Evolutionary conservation across 1,140 invertebrate genomes (phyloP).

Genomic region (Grapholita molesta): DNA sequence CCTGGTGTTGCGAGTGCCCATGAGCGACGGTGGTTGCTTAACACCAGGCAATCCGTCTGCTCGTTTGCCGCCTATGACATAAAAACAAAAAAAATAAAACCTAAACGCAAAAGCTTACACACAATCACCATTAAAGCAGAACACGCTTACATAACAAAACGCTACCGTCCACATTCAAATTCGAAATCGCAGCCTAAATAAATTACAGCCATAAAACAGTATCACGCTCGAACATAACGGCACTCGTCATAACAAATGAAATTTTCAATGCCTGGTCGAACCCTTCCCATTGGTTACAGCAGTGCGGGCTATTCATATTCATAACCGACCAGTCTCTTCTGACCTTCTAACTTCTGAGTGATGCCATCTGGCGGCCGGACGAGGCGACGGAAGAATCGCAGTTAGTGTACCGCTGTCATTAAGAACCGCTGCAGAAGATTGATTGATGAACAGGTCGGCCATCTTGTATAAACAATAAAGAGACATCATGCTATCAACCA

Average conservation of each 20-base stretch:
- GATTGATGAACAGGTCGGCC: no score
- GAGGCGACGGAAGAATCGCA: constrained; percentile 28
- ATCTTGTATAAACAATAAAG: no score
- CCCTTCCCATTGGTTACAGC: neutral
- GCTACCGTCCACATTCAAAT: neutral
- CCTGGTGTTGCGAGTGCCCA: no score
- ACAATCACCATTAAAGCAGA: neutral
- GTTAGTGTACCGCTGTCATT: no score
- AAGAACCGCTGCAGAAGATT: no score
- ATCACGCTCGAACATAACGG: constrained; percentile 13
- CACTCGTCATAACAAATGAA: constrained; percentile 15
- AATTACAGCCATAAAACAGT: constrained; percentile 3
- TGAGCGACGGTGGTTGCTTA: no score
- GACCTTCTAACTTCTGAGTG: neutral
- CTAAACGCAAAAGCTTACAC: neutral
- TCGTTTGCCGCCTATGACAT: no score
- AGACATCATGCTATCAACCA: no score
- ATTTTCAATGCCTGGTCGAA: constrained; percentile 6
- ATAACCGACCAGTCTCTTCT: neutral
- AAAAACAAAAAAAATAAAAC: no score
- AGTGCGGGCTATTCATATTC: neutral
- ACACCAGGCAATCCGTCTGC: no score
- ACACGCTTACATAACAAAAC: neutral
- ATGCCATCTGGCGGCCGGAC: constrained; percentile 25
- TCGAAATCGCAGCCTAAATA: neutral